These are phyloP conservation scores for Anarhynchus alexandrinus DNA, from an alignment of 2,113 vertebrate species.

Conservation along the genomic window DNA sequence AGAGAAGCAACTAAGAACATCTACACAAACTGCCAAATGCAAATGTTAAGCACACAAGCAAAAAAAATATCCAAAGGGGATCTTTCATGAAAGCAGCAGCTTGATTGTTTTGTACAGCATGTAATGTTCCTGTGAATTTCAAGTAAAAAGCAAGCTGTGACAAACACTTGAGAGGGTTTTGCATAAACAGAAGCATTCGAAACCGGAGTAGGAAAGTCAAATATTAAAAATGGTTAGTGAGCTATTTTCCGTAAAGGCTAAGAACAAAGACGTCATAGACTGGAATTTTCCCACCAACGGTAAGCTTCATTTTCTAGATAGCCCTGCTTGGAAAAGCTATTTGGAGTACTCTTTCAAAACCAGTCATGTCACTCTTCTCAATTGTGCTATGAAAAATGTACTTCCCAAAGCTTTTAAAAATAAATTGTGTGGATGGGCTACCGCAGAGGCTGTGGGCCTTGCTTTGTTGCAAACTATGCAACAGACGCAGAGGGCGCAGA, in stretches of 20 bases:
- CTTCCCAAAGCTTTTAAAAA: constrained; percentile 11
- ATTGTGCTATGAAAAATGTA: not conserved
- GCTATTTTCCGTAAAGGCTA: not conserved
- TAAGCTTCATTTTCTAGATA: constrained; percentile 4
- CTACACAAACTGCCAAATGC: not conserved
- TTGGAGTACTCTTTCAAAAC: constrained; percentile 3
- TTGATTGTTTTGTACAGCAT: constrained; percentile 34
- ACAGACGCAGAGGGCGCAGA: not conserved
- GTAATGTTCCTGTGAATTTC: constrained; percentile 24
- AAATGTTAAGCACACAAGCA: not conserved
- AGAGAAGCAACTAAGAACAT: not conserved
- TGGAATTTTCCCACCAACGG: not conserved
- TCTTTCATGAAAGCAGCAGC: constrained; percentile 13
- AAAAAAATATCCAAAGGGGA: constrained; percentile 16
- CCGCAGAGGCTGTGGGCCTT: not conserved
- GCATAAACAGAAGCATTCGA: not conserved
- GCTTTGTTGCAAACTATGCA: not conserved
- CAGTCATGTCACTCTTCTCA: not conserved
- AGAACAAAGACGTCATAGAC: not conserved
- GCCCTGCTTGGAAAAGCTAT: constrained; percentile 35
- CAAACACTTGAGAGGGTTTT: constrained; percentile 15
- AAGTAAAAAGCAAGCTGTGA: constrained; percentile 42
- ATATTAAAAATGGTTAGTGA: not conserved
- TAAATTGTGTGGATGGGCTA: not conserved
- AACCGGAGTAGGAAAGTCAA: not conserved